phyloP scores from a whole-genome alignment of 2,113 vertebrate genomes.

The Gallinago media region DNA sequence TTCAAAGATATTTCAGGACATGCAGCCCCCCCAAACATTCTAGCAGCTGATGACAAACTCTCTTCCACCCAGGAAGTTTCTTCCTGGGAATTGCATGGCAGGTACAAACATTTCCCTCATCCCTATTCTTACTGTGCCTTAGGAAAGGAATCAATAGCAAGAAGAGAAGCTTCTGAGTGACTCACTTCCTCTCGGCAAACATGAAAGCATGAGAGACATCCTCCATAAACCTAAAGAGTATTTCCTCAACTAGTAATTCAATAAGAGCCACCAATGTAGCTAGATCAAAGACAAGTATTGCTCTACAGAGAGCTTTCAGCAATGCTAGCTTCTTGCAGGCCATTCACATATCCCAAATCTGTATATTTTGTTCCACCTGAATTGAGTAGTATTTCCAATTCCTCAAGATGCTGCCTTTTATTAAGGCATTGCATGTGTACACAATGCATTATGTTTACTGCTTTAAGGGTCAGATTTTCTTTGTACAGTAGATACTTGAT shows the following conservation, averaged over 20 bases:
- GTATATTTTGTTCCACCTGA: not conserved
- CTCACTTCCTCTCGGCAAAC: not conserved
- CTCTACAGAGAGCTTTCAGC: not conserved
- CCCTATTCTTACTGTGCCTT: not conserved
- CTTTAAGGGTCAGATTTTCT: not conserved
- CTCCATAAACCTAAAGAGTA: not conserved
- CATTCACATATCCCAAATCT: accelerated
- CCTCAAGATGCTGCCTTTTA: not conserved
- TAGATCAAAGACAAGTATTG: not conserved
- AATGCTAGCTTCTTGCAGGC: not conserved
- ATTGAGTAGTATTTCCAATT: not conserved
- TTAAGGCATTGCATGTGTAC: not conserved
- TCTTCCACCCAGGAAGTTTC: not conserved
- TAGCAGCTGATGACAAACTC: not conserved
- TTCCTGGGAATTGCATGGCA: not conserved
- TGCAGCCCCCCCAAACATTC: not conserved
- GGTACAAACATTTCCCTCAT: not conserved
- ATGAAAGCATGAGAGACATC: not conserved
- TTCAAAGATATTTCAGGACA: not conserved
- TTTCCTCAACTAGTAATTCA: not conserved
- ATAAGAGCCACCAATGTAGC: not conserved
- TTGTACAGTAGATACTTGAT: not conserved
- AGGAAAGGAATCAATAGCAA: not conserved
- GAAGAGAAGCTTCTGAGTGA: not conserved
- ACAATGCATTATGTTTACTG: not conserved